A percentile compares a stretch with the other conserved stretches of the same genome.
phyloP scores from a whole-genome alignment of 1,140 invertebrate genomes.

The Andrena cerasifolii region DNA sequence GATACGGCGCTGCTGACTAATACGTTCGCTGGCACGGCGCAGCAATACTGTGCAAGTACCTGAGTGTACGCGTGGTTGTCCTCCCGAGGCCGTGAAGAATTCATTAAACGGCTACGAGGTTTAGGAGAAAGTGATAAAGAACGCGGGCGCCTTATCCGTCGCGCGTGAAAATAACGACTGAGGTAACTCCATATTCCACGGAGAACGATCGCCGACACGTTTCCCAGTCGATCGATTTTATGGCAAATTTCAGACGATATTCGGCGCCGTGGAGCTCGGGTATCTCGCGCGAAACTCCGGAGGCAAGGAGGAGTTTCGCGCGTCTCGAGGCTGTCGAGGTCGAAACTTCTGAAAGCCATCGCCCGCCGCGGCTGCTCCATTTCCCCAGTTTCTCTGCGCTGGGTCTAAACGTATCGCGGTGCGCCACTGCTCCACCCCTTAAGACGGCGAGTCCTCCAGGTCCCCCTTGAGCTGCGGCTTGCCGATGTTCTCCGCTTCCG shows the following conservation, averaged over 20 bases:
- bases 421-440: not conserved
- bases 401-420: slow-evolving; percentile 21
- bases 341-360: slow-evolving; percentile 12
- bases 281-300: not conserved
- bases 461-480: slow-evolving; percentile 37
- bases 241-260: too few relatives aligned
- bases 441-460: slow-evolving; percentile 35
- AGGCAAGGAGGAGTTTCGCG: not conserved
- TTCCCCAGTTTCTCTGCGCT: not conserved
- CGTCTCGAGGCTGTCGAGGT: not conserved
- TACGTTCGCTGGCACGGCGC: slow-evolving; percentile 19
- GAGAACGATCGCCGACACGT: not conserved
- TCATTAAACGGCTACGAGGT: slow-evolving; percentile 9
- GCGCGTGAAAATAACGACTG: not conserved
- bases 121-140: not conserved
- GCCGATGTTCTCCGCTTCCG: slow-evolving; percentile 86
- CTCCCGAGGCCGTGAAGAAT: slow-evolving; percentile 17
- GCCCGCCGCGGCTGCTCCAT: too few relatives aligned
- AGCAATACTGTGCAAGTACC: slow-evolving; percentile 47
- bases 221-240: slow-evolving; percentile 6
- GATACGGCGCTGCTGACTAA: slow-evolving; percentile 13
- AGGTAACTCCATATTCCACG: not conserved
- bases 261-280: too few relatives aligned
- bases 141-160: not conserved
- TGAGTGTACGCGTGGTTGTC: slow-evolving; percentile 17